Percentiles rank a stretch among this genome's conserved stretches.
These are phyloP conservation scores for Thryonomys swinderianus DNA, from an alignment of 2,113 vertebrate genomes.

Conservation along the genomic window DNA sequence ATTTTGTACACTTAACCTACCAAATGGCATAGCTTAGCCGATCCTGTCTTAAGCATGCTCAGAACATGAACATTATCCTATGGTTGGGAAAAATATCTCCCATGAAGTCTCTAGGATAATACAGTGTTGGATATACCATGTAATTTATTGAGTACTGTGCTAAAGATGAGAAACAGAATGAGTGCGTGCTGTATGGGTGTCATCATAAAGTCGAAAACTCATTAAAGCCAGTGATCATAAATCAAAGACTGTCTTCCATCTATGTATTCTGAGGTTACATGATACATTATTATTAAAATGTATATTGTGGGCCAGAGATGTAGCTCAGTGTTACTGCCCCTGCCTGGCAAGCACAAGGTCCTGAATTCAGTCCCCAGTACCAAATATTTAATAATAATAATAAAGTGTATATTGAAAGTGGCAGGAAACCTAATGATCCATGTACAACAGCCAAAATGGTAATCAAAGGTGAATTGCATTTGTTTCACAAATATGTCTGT, in stretches of 20 bases:
- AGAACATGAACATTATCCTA: not conserved
- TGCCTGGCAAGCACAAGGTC: too few species aligned
- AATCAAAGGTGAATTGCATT: not conserved
- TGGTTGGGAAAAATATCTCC: not conserved
- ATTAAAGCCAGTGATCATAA: not conserved
- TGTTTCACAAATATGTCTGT: conserved; percentile 21
- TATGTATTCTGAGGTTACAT: not conserved
- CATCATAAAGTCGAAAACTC: not conserved
- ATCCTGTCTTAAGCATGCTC: not conserved
- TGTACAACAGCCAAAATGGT: not conserved
- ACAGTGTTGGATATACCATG: not conserved
- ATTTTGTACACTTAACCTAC: not conserved
- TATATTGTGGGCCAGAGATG: not conserved
- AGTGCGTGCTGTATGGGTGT: too few species aligned
- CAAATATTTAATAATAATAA: too few species aligned
- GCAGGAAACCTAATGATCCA: not conserved
- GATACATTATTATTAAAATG: not conserved
- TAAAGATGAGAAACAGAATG: not conserved
- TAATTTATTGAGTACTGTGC: not conserved
- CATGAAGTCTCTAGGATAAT: not conserved
- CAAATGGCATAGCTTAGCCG: not conserved
- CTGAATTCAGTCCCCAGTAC: too few species aligned
- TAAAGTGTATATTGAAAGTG: not conserved
- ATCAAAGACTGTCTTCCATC: too few species aligned
- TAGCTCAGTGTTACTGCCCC: too few species aligned